Evolutionary conservation across 2,888 invertebrate genomes (phyloP).

Genomic region (Thecocarcelia acutangulata): DNA sequence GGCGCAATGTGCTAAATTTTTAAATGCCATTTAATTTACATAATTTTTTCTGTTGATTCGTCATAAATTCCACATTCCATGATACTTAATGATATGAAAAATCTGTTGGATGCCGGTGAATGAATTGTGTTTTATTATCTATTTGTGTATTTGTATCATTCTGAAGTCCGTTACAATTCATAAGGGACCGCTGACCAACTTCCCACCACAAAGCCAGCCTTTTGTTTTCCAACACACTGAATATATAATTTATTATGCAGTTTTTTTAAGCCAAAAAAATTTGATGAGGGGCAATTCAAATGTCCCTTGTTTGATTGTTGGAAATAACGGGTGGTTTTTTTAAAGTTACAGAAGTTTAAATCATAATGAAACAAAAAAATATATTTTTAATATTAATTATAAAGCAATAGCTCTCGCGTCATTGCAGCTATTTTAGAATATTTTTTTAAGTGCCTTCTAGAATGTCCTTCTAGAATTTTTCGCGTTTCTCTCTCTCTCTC

Average conservation of each 20-base stretch:
- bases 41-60: constrained; percentile 34
- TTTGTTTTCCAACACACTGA: neutral
- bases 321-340: too few species aligned
- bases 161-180: constrained; percentile 11
- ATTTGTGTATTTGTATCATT: constrained; percentile 8
- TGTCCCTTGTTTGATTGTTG: too few species aligned
- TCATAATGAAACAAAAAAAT: too few species aligned
- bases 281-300: neutral
- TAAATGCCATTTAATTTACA: constrained; percentile 55
- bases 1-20: constrained; percentile 52
- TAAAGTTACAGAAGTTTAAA: too few species aligned
- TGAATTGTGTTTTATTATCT: constrained; percentile 23
- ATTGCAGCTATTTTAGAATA: too few species aligned
- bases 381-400: too few species aligned
- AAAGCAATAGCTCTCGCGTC: too few species aligned
- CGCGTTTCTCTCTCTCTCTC: too few species aligned
- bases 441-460: too few species aligned
- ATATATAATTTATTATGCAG: constrained; percentile 8
- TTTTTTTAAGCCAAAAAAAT: neutral
- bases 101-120: neutral
- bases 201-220: too few species aligned
- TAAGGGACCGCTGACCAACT: neutral
- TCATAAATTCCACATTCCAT: neutral
- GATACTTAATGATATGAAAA: neutral
- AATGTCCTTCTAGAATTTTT: too few species aligned